Evolutionary conservation across 2,888 invertebrate genomes (phyloP), one percentile per base, ranked within the genome.

Genomic region (Auanema freiburgensis): DNA sequence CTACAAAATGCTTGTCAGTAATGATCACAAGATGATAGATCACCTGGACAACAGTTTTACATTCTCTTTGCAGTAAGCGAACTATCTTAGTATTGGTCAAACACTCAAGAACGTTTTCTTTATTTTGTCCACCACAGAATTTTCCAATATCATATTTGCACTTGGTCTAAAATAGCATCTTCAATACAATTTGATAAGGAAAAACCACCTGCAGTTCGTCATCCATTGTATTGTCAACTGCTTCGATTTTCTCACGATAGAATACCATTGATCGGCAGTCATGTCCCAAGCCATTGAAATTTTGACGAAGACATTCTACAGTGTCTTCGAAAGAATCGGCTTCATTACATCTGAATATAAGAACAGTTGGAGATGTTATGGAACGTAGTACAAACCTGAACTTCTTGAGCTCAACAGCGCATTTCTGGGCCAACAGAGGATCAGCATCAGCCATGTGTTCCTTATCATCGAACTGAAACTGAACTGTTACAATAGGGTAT

Each of bases 391-490:
- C 52, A 10, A 41, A 59, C 43, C 49, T 54, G 56, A 44, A 57
- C 50, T 60, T 61, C 14, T 55, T 53, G 52, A 84, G 65, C 49
- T 84, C 84, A 1, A 25, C 58, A 6, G 66, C 58, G 51, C 83
- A 84, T 55, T 80, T 75, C 57, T 72, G 60, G 54, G 77, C 74
- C 63, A 87, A 74, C 24, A 82, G 76, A n/a, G 85, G 85, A 69
- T 86, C 86, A 14, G 86, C 82, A 46, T 83, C 82, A 21, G 67
- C 76, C 83, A 83, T 68, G 90, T 89, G 71, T 92, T 90, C 82
- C 89, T 83, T 92, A 86, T 96, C 95, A 71, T 92, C 89, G 91
- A 65, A 84, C 83, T 74, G 63, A 61, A 77, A 46, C 46, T 46
- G 16, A 46, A 46, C 11, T 46, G 23, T 23, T 46, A n/a, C n/a